A percentile compares a stretch with the other conserved stretches of the same genome.
Evolutionary conservation across 2,888 invertebrate genomes (phyloP).

Genomic region (Erebia palarica): DNA sequence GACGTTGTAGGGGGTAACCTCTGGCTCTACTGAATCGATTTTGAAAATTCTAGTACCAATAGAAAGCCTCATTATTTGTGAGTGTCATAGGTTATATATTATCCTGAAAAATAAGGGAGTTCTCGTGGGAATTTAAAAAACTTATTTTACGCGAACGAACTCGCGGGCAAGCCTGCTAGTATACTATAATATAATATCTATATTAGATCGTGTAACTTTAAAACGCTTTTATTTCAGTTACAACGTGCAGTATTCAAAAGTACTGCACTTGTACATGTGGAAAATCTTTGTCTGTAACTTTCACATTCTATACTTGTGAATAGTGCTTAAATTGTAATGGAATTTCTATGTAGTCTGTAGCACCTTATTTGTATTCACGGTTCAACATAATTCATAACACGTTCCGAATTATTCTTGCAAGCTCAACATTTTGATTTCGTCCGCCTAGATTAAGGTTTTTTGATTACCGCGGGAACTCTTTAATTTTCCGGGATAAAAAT

Average conservation of each 20-base stretch:
- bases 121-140: no score
- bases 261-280: background rate
- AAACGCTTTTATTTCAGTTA: background rate
- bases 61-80: no score
- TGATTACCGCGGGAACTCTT: no score
- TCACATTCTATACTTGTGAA: constrained; percentile 21
- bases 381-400: constrained; percentile 23
- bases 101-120: no score
- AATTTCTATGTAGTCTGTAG: constrained; percentile 35
- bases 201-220: background rate
- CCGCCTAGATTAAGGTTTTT: no score
- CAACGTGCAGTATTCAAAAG: background rate
- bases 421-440: background rate
- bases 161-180: no score
- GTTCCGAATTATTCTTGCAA: constrained; percentile 16
- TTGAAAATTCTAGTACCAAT: no score
- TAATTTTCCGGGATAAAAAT: no score
- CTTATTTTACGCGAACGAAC: no score
- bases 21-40: no score
- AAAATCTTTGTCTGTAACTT: constrained; percentile 12
- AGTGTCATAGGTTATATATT: no score
- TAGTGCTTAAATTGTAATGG: constrained; percentile 31
- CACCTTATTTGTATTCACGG: constrained; percentile 33
- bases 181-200: background rate
- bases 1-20: no score